Evolutionary conservation across 2,888 invertebrate genomes (phyloP), one percentile per base, ranked within the genome.

Genomic region (Melangyna quadrimaculata): DNA sequence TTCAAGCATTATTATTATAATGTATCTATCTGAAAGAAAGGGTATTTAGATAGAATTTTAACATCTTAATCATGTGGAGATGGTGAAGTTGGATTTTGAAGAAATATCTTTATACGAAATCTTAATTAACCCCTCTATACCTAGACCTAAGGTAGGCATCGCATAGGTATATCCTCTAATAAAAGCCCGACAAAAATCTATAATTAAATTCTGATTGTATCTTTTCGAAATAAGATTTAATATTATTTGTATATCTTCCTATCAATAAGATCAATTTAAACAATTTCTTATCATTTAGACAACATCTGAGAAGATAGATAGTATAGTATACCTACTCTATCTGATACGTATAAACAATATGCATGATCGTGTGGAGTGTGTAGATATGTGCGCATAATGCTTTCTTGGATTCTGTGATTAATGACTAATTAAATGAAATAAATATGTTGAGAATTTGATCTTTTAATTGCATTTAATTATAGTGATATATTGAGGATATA

Each of bases 391-490:
- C 17, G 6, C n/a, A 43, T 40, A 43, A 43, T 14, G 51, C 24
- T 71, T 57, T 14, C 19, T 67, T 51, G 22, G 53, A 73, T 74
- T 70, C 45, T 70, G 73, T 78, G 78, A 83, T 83, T 83, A 74
- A 78, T 78, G 71, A 67, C 51, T 72, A 84, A 80, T 84, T 77
- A 80, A 74, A 37, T 35, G 53, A 80, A 67, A 84, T 80, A 55
- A 59, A 80, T 71, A 53, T 75, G 67, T 63, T 69, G 71, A 77
- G 80, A 80, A 84, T 80, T 84, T 84, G 75, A 84, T 80, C 80
- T 84, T 71, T 71, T 84, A 84, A 84, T 84, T 84, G 72, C 63
- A 80, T 77, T 84, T 80, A 84, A 84, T 84, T 80, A 84, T 35
- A 53, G 73, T 48, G 78, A 70, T 83, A 55, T 69, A 37, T 51